phyloP scores from a whole-genome alignment of 37 sponge, comb jelly and placozoan genomes.

The Agelas oroides region DNA sequence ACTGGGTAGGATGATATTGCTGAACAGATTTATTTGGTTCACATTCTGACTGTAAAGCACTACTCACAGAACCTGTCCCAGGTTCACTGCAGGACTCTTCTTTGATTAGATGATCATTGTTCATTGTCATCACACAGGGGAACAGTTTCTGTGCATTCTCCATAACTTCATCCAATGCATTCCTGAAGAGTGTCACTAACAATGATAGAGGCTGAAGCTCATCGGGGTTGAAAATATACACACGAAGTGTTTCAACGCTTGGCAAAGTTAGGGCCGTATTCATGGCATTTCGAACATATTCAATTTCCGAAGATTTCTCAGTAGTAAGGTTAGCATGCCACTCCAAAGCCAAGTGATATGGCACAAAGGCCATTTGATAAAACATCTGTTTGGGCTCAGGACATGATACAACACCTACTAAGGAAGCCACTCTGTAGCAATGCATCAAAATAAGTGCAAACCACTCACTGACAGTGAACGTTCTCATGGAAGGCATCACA shows the following conservation, averaged over 20 bases:
- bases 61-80: too few relatives aligned
- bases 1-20: too few relatives aligned
- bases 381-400: neutral
- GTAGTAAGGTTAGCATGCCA: neutral
- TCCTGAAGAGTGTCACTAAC: neutral
- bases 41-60: too few relatives aligned
- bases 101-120: too few relatives aligned
- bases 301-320: neutral
- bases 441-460: neutral
- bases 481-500: neutral
- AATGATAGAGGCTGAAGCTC: neutral
- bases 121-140: too few relatives aligned
- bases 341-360: neutral
- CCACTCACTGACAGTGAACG: slow-evolving; percentile 2
- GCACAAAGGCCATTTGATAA: neutral
- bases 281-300: neutral
- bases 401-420: neutral
- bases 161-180: neutral
- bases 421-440: neutral
- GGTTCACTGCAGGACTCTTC: too few relatives aligned
- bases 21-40: too few relatives aligned
- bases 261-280: neutral
- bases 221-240: neutral
- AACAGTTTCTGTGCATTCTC: too few relatives aligned
- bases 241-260: neutral